Evolutionary conservation across 2,113 vertebrate species (phyloP).

Genomic region (Harpagus bidentatus): DNA sequence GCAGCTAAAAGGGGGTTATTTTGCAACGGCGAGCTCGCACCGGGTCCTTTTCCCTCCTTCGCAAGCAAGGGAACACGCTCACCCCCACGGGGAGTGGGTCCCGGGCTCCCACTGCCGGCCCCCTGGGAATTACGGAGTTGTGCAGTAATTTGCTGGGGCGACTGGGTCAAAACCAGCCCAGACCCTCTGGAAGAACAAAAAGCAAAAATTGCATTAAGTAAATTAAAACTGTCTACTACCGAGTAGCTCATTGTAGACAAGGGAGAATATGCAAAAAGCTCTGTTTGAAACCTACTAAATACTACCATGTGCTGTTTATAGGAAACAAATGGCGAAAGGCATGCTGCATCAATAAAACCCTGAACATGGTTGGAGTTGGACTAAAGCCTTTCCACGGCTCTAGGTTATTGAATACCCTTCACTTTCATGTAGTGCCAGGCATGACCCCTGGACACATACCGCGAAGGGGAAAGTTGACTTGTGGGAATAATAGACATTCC

Average conservation of each 20-base stretch:
- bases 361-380: constrained; percentile 69
- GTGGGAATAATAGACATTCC: constrained; percentile 70
- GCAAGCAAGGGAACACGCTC: rapidly evolving
- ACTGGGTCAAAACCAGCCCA: constrained; percentile 33
- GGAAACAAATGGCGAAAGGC: constrained; percentile 86
- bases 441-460: constrained; percentile 70
- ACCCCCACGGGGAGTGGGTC: neutral
- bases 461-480: constrained; percentile 51
- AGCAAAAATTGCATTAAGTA: constrained; percentile 65
- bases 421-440: constrained; percentile 79
- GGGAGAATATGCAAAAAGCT: constrained; percentile 69
- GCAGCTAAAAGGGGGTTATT: neutral
- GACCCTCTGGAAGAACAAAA: constrained; percentile 29
- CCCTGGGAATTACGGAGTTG: neutral
- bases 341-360: constrained; percentile 76
- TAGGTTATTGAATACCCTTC: constrained; percentile 71
- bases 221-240: constrained; percentile 73
- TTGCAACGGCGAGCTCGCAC: rapidly evolving
- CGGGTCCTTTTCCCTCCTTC: neutral
- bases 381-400: constrained; percentile 44
- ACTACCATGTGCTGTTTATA: constrained; percentile 91
- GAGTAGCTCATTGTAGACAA: constrained; percentile 67
- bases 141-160: neutral
- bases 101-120: neutral
- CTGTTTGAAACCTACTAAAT: constrained; percentile 80